Evolutionary conservation across 2,113 vertebrate species (phyloP).

Genomic region (Thryonomys swinderianus): DNA sequence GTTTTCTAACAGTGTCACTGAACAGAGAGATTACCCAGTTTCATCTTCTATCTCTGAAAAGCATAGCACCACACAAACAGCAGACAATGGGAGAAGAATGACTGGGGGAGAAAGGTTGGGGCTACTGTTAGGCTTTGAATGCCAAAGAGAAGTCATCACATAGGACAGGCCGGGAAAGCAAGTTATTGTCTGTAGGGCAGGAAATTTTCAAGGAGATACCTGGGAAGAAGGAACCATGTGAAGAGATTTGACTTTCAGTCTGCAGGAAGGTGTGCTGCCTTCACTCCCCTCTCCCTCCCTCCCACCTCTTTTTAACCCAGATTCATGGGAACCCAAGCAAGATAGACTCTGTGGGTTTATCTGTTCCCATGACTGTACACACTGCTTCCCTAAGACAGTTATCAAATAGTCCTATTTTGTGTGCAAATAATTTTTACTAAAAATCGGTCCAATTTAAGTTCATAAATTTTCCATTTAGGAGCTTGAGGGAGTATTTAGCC

Average conservation of each 20-base stretch:
- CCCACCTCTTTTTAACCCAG: not conserved
- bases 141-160: not conserved
- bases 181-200: not conserved
- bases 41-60: not conserved
- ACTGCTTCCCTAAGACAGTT: not conserved
- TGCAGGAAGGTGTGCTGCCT: not conserved
- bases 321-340: not conserved
- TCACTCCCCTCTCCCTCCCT: fast-evolving
- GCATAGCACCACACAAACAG: not conserved
- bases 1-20: not conserved
- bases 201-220: not conserved
- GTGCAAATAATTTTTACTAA: not conserved
- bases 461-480: not conserved
- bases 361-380: not conserved
- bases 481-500: not conserved
- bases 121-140: not conserved
- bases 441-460: not conserved
- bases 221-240: not conserved
- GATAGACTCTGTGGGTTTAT: not conserved
- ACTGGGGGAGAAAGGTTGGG: not conserved
- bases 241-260: not conserved
- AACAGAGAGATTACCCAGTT: not conserved
- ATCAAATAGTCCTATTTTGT: not conserved
- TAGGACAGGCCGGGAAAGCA: not conserved
- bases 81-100: not conserved